Evolutionary conservation across 2,888 invertebrate genomes (phyloP).

Genomic region (Brachynemurus nebulosus): DNA sequence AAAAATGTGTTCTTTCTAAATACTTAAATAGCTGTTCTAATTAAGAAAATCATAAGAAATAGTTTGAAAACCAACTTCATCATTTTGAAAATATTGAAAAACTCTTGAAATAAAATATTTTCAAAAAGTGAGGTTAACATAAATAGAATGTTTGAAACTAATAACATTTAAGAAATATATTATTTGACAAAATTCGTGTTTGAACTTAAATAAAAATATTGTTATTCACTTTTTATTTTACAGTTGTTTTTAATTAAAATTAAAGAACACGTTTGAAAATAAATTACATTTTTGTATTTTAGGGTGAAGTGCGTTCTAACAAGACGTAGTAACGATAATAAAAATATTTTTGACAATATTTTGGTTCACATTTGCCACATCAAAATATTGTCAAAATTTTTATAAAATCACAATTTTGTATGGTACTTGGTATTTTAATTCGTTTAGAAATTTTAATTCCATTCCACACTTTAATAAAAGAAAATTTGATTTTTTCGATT

Average conservation of each 20-base stretch:
- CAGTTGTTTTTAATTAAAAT: background rate
- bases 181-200: background rate
- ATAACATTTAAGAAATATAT: background rate
- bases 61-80: background rate
- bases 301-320: background rate
- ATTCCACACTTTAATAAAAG: background rate
- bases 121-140: no score
- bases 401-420: no score
- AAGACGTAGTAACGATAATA: background rate
- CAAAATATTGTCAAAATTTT: no score
- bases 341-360: background rate
- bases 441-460: no score
- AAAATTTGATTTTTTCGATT: no score
- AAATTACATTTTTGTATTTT: conserved; percentile 3
- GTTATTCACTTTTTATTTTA: background rate
- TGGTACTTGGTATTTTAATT: no score
- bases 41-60: no score
- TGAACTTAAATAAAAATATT: background rate
- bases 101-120: no score
- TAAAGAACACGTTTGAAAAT: conserved; percentile 2
- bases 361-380: background rate
- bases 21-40: conserved; percentile 8
- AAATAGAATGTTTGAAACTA: no score
- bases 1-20: conserved; percentile 8
- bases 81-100: background rate